Evolutionary conservation across 2,797 vertebrate genomes (phyloP).

Genomic region (Alectoris magna): DNA sequence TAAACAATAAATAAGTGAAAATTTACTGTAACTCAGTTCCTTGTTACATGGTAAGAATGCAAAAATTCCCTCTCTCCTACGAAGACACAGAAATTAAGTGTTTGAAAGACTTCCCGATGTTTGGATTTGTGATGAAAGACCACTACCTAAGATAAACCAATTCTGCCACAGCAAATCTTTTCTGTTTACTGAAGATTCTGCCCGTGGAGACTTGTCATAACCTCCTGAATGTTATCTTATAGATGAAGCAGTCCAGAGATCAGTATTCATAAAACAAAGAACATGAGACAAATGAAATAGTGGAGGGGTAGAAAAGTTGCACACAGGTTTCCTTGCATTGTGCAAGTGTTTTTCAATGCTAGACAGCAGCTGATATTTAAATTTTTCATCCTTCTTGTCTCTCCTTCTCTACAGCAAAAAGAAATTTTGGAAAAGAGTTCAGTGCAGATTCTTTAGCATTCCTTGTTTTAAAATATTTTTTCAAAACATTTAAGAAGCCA

Average conservation of each 20-base stretch:
- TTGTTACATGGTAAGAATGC: background rate
- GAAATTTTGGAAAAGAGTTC: background rate
- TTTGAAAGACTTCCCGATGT: fast-evolving
- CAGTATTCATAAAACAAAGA: constrained; percentile 24
- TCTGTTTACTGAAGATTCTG: background rate
- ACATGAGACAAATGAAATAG: background rate
- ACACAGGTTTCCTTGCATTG: background rate
- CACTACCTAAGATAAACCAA: background rate
- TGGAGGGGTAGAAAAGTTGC: background rate
- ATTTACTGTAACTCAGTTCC: background rate
- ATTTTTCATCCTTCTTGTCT: background rate
- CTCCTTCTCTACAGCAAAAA: background rate
- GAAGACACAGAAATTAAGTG: background rate
- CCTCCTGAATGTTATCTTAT: background rate
- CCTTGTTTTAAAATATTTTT: constrained; percentile 1
- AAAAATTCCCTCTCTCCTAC: background rate
- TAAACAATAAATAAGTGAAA: background rate
- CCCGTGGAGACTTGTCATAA: background rate
- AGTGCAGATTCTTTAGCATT: background rate
- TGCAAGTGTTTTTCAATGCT: background rate
- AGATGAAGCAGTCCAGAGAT: background rate
- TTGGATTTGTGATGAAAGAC: background rate
- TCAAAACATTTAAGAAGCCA: background rate
- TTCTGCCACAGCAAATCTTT: background rate
- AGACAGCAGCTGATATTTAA: background rate